Evolutionary conservation across 2,797 vertebrate species (phyloP), one percentile per base, ranked within the genome.

Genomic region (Bufotes viridis): DNA sequence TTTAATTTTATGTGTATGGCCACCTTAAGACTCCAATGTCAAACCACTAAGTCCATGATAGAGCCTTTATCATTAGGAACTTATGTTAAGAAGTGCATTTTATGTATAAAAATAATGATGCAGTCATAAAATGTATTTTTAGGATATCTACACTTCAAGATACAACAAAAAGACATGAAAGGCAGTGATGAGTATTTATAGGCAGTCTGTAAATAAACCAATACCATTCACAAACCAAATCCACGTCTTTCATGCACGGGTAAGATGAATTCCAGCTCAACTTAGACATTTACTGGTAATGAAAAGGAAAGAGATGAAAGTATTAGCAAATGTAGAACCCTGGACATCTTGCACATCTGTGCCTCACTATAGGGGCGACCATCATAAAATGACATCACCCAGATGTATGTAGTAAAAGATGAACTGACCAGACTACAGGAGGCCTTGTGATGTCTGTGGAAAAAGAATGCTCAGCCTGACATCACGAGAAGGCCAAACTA

Each of bases 331-430:
- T 81, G 22, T 81, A 61, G n/a, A 60, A 67, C 22, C 9, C 29
- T 42, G 60, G 34, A 42, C 20, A 49, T 78, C 51, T 51, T 81
- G 80, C 61, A 81, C 80, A 81, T 63, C 60, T 81, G 80, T 81
- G 80, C 42, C 20, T 81, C 61, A 34, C 80, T 67, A 14, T 65
- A 65, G 80, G 80, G 80, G 42, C 7, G 29, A 81, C 79, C 79
- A 81, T 51, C 80, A 67, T 12, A 65, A 65, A 65, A 81, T 81
- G 60, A 81, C 80, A 65, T 65, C 60, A 81, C 67, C 80, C 80
- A 81, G 80, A 81, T 81, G 80, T 81, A 81, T 65, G 80, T 65
- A 51, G 80, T 81, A 81, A 81, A 81, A 81, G 61, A 81, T 81
- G 80, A 81, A 65, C 34, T 81, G 61, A 12, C 34, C 80, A 53